Conservation (phyloP, 2,888 invertebrate species). For the Phlogophora meticulosa region DNA sequence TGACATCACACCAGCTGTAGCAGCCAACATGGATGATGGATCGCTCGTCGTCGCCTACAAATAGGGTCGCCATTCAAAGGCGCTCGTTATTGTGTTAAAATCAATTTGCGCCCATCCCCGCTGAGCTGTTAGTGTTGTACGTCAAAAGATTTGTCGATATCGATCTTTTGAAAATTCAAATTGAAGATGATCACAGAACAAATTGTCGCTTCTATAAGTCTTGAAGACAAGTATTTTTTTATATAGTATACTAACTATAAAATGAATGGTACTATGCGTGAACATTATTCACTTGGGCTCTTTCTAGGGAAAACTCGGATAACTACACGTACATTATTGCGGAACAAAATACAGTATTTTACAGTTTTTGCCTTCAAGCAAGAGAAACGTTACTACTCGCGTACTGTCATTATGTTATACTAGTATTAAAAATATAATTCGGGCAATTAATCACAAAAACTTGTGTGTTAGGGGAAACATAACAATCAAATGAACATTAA, state of each 20-base stretch:
- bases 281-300: background rate
- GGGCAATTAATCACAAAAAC: too few relatives aligned
- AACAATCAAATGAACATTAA: background rate
- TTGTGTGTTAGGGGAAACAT: background rate
- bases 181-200: background rate
- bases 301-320: background rate
- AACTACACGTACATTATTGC: background rate
- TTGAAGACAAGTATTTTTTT: too few relatives aligned
- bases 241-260: background rate
- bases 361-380: background rate
- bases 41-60: conserved; percentile 86
- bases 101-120: conserved; percentile 90
- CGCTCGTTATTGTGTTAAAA: conserved; percentile 89
- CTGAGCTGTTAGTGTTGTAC: conserved; percentile 71
- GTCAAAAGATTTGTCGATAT: conserved; percentile 56
- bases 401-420: background rate
- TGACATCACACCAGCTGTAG: conserved; percentile 65
- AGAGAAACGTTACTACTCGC: background rate
- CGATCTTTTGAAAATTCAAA: conserved; percentile 34
- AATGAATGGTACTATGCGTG: background rate
- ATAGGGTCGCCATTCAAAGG: conserved; percentile 85
- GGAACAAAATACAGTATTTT: background rate
- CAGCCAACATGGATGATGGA: conserved; percentile 81
- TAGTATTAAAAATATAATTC: too few relatives aligned
- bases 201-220: background rate